These are phyloP conservation scores for Pararge aegeria DNA, from an alignment of 1,140 invertebrate genomes.

Conservation along the genomic window DNA sequence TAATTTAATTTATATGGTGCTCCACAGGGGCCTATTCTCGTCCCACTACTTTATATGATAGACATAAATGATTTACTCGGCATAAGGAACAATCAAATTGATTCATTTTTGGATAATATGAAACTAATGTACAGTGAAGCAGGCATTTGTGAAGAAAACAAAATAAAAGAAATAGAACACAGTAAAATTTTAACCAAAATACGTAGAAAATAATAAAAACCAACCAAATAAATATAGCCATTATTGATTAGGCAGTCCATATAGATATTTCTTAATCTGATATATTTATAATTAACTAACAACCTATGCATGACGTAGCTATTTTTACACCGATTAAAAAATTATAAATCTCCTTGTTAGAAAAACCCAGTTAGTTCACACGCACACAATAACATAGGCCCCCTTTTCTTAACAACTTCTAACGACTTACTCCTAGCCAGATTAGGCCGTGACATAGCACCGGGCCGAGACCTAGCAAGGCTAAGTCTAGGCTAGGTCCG, in stretches of 20 bases:
- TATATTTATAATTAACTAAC: no score
- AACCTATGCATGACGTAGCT: no score
- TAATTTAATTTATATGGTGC: neutral
- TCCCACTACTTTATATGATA: neutral
- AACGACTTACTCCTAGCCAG: conserved; percentile 46
- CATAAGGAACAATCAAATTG: no score
- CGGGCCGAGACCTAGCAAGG: conserved; percentile 42
- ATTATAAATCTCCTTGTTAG: neutral
- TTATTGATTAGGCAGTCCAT: no score
- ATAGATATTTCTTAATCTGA: no score
- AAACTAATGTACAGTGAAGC: no score
- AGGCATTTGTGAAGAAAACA: no score
- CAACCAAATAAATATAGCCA: no score
- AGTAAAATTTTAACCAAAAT: no score
- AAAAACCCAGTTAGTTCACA: conserved; percentile 33
- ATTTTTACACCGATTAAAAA: conserved; percentile 3
- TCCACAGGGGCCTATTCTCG: neutral
- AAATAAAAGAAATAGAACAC: no score
- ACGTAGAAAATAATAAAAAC: no score
- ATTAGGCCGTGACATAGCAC: conserved; percentile 48
- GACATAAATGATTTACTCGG: neutral
- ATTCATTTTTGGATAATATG: no score
- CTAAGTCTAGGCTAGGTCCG: conserved; percentile 52
- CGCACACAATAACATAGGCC: conserved; percentile 37
- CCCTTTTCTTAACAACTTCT: conserved; percentile 30